A percentile compares a stretch with the other conserved stretches of the same genome.
Conservation (phyloP, 2,113 vertebrate genomes). For the Maccullochella peelii region DNA sequence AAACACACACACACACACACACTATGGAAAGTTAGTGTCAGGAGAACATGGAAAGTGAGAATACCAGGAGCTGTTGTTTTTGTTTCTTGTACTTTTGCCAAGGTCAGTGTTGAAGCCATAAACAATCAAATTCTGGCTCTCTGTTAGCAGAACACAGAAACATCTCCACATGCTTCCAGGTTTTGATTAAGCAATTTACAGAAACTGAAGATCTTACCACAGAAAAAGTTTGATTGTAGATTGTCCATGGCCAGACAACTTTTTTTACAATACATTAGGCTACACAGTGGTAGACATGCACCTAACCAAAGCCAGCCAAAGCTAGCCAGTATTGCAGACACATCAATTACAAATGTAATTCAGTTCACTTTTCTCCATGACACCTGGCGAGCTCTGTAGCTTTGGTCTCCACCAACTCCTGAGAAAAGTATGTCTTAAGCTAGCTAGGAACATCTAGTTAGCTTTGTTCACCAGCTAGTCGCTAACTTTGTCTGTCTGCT, state of each 20-base stretch:
- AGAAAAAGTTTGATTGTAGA: background rate
- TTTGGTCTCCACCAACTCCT: too few species aligned
- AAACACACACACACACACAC: slow-evolving; percentile 58
- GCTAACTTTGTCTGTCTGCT: too few species aligned
- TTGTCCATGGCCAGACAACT: background rate
- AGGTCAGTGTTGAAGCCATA: slow-evolving; percentile 36
- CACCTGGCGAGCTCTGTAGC: too few species aligned
- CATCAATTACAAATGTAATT: background rate
- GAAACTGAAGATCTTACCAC: background rate
- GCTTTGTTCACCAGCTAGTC: too few species aligned
- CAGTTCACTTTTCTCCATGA: too few species aligned
- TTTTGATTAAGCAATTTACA: background rate
- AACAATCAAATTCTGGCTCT: slow-evolving; percentile 2
- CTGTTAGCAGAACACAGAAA: slow-evolving; percentile 25
- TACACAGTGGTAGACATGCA: background rate
- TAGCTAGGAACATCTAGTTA: too few species aligned
- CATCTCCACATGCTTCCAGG: slow-evolving; percentile 15
- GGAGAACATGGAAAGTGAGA: slow-evolving; percentile 74
- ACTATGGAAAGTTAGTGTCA: slow-evolving; percentile 69
- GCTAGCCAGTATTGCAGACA: background rate
- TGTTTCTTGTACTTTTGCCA: slow-evolving; percentile 8
- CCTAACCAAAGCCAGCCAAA: too few species aligned
- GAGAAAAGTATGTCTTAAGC: too few species aligned
- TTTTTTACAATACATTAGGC: background rate
- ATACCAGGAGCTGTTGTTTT: slow-evolving; percentile 49